Evolutionary conservation across 1,140 invertebrate species (phyloP), one percentile per base, ranked within the genome.

Genomic region (Arion vulgaris): DNA sequence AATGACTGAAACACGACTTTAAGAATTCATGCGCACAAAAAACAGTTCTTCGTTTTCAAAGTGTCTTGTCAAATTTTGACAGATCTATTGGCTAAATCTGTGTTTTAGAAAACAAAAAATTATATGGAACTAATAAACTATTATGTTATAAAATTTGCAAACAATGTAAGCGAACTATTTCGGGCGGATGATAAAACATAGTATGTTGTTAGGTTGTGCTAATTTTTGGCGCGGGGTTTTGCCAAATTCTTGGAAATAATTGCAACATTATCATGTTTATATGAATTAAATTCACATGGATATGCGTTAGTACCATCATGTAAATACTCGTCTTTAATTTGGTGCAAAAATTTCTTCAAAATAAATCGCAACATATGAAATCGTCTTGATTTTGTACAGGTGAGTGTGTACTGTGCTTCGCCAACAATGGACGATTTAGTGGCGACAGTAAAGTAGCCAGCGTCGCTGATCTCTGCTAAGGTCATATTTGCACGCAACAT

Each of bases 181-280:
- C 66, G n/a, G 57, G 72, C 57, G 68, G 66, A 74, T 62, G 79
- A 80, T 69, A 41, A 62, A 49, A 23, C 26, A 15, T 80, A 62
- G 72, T 69, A 62, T 84, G 86, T 86, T 83, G 80, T 84, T 84
- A 85, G 85, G 82, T 84, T 86, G 83, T 84, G 77, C 84, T 88
- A 87, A 87, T 87, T 87, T 87, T 88, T 88, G 87, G 88, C 88
- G 88, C 88, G 88, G 88, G 86, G 87, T 86, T 86, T 84, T 88
- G 85, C 85, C 84, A 83, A 83, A 86, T 87, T 87, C 82, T 73
- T 73, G 71, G 57, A 83, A 82, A 79, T 83, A 82, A 82, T 83
- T 73, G 75, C 77, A 53, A 80, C 75, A 80, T 81, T 83, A 73
- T 82, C 41, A 80, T 83, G 73, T 84, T 78, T 84, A 53, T 68